phyloP scores from a whole-genome alignment of 2,113 vertebrate genomes.

The Prietella phreatophila region DNA sequence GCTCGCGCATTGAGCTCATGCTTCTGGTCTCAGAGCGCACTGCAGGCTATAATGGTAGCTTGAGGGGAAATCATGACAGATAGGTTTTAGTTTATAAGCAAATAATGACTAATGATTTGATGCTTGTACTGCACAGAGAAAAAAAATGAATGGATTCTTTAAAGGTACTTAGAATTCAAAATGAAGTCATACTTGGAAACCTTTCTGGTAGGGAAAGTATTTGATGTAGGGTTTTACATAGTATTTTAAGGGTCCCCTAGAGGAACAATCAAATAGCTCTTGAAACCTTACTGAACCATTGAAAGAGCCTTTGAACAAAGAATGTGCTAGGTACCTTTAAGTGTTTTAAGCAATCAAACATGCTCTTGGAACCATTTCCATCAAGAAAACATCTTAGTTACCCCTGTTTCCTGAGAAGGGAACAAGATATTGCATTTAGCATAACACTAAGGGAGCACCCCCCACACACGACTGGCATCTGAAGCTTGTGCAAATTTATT shows the following conservation, averaged over 20 bases:
- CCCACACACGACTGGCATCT: no score
- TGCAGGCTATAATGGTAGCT: no score
- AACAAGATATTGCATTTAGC: no score
- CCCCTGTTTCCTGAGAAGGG: no score
- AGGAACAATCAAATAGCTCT: neutral
- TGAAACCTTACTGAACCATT: neutral
- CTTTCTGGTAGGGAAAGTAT: neutral
- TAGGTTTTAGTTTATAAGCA: neutral
- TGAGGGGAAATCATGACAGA: no score
- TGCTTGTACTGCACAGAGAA: neutral
- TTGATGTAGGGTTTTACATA: neutral
- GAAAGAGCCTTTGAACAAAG: neutral
- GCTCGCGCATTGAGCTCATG: no score
- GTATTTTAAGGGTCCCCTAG: neutral
- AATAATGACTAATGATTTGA: neutral
- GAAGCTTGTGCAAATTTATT: no score
- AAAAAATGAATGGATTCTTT: neutral
- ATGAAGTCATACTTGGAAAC: neutral
- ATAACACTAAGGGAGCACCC: no score
- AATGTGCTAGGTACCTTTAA: neutral
- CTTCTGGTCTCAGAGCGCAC: no score
- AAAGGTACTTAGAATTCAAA: neutral
- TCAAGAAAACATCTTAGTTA: no score
- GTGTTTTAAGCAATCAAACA: neutral
- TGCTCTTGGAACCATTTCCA: neutral